phyloP scores from a whole-genome alignment of 2,113 vertebrate genomes.

The Chaenocephalus aceratus region DNA sequence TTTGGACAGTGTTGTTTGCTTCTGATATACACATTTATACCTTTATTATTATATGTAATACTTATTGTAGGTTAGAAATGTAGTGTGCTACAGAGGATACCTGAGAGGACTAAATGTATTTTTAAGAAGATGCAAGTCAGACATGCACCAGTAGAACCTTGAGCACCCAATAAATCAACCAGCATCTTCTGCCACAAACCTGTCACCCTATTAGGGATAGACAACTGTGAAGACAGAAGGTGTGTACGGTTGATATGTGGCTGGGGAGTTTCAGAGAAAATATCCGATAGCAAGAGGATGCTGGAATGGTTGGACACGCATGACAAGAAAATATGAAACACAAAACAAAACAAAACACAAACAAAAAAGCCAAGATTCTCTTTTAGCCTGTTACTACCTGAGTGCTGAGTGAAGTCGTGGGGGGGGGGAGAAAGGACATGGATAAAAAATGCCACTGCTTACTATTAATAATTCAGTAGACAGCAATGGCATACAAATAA shows the following conservation, averaged over 20 bases:
- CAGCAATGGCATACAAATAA: slow-evolving; percentile 79
- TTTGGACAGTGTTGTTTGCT: background rate
- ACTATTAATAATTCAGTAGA: slow-evolving; percentile 76
- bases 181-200: slow-evolving; percentile 74
- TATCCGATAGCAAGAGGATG: slow-evolving; percentile 32
- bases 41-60: background rate
- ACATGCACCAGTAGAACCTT: slow-evolving; percentile 73
- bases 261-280: slow-evolving; percentile 56
- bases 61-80: background rate
- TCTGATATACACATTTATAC: background rate
- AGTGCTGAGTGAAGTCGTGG: slow-evolving; percentile 57
- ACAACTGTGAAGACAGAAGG: slow-evolving; percentile 76
- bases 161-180: slow-evolving; percentile 81
- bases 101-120: slow-evolving; percentile 54
- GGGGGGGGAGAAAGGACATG: slow-evolving; percentile 55
- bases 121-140: slow-evolving; percentile 67
- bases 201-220: slow-evolving; percentile 78
- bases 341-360: slow-evolving; percentile 6
- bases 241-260: slow-evolving; percentile 58
- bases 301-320: slow-evolving; percentile 51
- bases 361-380: slow-evolving; percentile 29
- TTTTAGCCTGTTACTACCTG: slow-evolving; percentile 54
- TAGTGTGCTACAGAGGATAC: slow-evolving; percentile 33
- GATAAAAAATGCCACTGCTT: slow-evolving; percentile 72
- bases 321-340: slow-evolving; percentile 32